Conservation (phyloP, 2,888 invertebrate species). For the Stenichneumon culpator region DNA sequence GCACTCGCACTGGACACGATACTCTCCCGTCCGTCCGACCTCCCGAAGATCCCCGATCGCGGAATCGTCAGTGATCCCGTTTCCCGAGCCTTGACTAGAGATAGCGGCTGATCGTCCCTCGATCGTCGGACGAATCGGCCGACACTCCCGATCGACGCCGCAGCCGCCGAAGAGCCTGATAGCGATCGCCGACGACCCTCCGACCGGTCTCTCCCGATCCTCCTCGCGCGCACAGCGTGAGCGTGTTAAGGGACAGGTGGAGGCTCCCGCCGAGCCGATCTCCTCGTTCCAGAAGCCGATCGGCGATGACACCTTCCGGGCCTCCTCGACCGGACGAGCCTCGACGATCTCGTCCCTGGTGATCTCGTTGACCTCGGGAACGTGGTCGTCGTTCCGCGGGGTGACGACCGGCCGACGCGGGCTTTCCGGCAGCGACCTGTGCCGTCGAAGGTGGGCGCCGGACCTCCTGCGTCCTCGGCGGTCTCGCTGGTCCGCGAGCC, state of each 20-base stretch:
- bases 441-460: slow-evolving; percentile 16
- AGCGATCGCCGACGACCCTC: slow-evolving; percentile 40
- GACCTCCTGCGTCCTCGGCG: slow-evolving; percentile 15
- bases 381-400: background rate
- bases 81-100: slow-evolving; percentile 70
- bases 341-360: slow-evolving; percentile 17
- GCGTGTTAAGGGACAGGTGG: slow-evolving; percentile 51
- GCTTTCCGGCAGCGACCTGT: slow-evolving; percentile 25
- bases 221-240: background rate
- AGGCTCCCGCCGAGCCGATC: slow-evolving; percentile 25
- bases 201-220: background rate
- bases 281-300: background rate
- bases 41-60: background rate
- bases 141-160: slow-evolving; percentile 39
- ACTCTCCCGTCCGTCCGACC: slow-evolving; percentile 28
- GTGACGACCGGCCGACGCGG: background rate
- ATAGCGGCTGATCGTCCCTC: slow-evolving; percentile 54
- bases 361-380: slow-evolving; percentile 33
- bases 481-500: background rate
- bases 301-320: slow-evolving; percentile 48
- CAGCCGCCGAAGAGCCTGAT: slow-evolving; percentile 61
- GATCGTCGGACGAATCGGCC: slow-evolving; percentile 13
- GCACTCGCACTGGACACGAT: slow-evolving; percentile 57
- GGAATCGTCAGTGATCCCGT: slow-evolving; percentile 26
- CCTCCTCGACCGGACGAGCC: slow-evolving; percentile 41